Evolutionary conservation across 2,113 vertebrate genomes (phyloP).

Genomic region (Nansenia antarctica): DNA sequence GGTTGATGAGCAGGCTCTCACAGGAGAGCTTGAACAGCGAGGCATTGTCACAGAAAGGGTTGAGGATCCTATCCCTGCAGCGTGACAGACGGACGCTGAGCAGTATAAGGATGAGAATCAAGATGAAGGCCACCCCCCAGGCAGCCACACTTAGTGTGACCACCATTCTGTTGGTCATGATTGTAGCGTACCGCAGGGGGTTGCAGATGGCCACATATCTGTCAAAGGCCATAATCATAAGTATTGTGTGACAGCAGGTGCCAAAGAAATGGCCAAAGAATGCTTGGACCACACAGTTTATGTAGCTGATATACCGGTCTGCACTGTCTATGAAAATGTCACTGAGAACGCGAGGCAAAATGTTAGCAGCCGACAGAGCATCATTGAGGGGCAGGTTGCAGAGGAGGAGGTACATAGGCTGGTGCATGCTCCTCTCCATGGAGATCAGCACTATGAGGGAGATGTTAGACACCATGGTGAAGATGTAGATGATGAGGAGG

Average conservation of each 20-base stretch:
- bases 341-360: slow-evolving; percentile 46
- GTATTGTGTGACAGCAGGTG: slow-evolving; percentile 45
- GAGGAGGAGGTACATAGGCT: slow-evolving; percentile 67
- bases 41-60: too few relatives aligned
- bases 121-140: slow-evolving; percentile 33
- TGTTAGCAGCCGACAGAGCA: slow-evolving; percentile 46
- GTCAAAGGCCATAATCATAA: slow-evolving; percentile 71
- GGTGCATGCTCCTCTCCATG: slow-evolving; percentile 44
- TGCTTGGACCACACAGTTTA: slow-evolving; percentile 57
- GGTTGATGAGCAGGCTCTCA: too few relatives aligned
- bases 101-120: slow-evolving; percentile 28
- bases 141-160: slow-evolving; percentile 26
- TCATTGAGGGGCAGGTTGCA: slow-evolving; percentile 61
- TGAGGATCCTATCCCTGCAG: too few relatives aligned
- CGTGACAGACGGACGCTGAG: slow-evolving; percentile 27
- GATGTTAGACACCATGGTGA: slow-evolving; percentile 50
- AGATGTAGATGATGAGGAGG: slow-evolving; percentile 48
- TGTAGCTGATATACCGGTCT: slow-evolving; percentile 52
- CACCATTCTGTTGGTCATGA: slow-evolving; percentile 45
- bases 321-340: slow-evolving; percentile 39
- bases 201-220: slow-evolving; percentile 63
- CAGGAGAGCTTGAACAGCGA: too few relatives aligned
- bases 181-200: slow-evolving; percentile 30
- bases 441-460: slow-evolving; percentile 44
- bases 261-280: slow-evolving; percentile 51